Evolutionary conservation across 1,140 invertebrate genomes (phyloP), one percentile per base, ranked within the genome.

Genomic region (Ephestia elutella): DNA sequence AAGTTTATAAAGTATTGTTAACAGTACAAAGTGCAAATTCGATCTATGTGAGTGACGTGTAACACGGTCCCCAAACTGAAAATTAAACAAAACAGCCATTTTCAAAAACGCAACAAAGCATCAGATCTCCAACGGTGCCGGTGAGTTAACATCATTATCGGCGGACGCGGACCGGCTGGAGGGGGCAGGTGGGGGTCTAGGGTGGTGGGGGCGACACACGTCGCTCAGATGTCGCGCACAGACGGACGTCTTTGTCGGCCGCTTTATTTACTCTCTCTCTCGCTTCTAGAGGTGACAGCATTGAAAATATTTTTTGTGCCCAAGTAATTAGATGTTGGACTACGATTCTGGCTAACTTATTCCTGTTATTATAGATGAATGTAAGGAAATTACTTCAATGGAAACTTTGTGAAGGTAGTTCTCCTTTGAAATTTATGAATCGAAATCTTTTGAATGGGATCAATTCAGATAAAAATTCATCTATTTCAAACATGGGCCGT

Each of bases 221-320:
- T 83, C 82, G 80, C 82, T 83, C 80, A 85, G 76, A 81, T 81
- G 82, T 85, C 84, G 75, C 77, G 68, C 67, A 57, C 84, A 87
- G 84, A 83, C 82, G 82, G 78, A 86, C 83, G 84, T 87, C 84
- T 87, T 87, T 87, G 84, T 87, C 80, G 66, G 57, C 65, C 80
- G 81, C 73, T 83, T 85, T 82, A 82, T 85, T 85, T 83, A 80
- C 78, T 57, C 57, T 71, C 60, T 73, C 78, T 75, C 71, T 70
- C 65, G 21, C 57, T 65, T 57, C 71, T 81, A 86, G 80, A 86
- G 65, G 73, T 69, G 82, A 71, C 80, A 66, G 61, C 44, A 62
- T 61, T 19, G 57, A 61, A 67, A 65, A 63, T 59, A 63, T 65
- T 67, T 65, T 61, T 21, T 25, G 19, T 25, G 50, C 50, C 50